Evolutionary conservation across 1,140 invertebrate species (phyloP).

Genomic region (Belonocnema kinseyi): DNA sequence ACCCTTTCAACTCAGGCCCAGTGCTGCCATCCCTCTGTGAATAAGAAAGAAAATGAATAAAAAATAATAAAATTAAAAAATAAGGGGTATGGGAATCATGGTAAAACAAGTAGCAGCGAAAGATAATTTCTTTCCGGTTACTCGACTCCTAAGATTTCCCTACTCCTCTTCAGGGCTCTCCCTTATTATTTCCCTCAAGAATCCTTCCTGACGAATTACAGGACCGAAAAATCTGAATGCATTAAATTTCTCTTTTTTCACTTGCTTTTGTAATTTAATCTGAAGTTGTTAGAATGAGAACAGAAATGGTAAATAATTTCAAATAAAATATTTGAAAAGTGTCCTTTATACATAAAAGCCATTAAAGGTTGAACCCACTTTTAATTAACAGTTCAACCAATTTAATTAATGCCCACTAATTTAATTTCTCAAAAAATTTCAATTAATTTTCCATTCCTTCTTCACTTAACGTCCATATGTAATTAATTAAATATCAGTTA

Average conservation of each 20-base stretch:
- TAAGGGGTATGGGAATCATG: background rate
- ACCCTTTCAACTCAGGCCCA: constrained; percentile 29
- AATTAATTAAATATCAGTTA: constrained; percentile 11
- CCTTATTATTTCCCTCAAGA: constrained; percentile 8
- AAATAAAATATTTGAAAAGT: too few relatives aligned
- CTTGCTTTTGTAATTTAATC: too few relatives aligned
- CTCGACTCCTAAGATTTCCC: constrained; percentile 41
- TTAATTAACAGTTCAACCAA: background rate
- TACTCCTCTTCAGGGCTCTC: background rate
- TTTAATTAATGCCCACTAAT: background rate
- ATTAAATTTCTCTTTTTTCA: background rate
- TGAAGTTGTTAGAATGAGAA: too few relatives aligned
- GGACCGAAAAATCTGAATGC: background rate
- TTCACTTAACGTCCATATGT: background rate
- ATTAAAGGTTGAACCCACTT: background rate
- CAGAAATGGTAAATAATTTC: too few relatives aligned
- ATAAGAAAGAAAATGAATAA: constrained; percentile 35
- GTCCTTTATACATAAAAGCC: background rate
- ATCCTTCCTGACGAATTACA: background rate
- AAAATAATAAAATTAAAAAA: constrained; percentile 38
- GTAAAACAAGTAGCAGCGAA: constrained; percentile 34
- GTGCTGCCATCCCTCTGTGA: background rate
- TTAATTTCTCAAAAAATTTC: constrained; percentile 15
- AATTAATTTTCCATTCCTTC: constrained; percentile 11
- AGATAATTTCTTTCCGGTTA: constrained; percentile 50